Base-by-base conservation (phyloP, 2,888 invertebrate genomes). In the Microchrysa polita region DNA sequence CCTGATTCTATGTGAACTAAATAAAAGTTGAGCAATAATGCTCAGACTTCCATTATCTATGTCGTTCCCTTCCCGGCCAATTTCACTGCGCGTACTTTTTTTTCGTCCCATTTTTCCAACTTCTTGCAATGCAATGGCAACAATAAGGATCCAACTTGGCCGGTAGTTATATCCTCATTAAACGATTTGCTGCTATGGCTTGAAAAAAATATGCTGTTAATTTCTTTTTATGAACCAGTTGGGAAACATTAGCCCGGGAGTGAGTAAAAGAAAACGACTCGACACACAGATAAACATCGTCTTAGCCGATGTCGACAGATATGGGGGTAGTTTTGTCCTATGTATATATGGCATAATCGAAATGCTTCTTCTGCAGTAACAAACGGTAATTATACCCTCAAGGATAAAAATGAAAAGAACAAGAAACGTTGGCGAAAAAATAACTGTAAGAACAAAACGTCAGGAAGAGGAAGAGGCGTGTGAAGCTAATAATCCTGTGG, bases 161-260 rank as follows among this genome's bases (percentile, higher is more conserved):
- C 78, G 78, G 79, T 78, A 79, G 81, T 81, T 81, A 82, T 82
- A 82, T 81, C 81, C 83, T 84, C 84, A 83, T 84, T 84, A 84
- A 84, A 83, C 82, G 82, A 81, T 84, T 83, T 82, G 81, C 81
- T 79, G 79, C 80, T 42, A 69, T 57, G 78, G 76, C 76, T 48
- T 77, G 74, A 76, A 76, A 76, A 76, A 78, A 77, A 80, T 81
- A 80, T 79, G 82, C 81, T 82, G 84, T 84, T 84, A 84, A 84
- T 84, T 83, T 84, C 83, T 81, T 84, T 84, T 84, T 84, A 84
- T 84, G 84, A 84, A 84, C 83, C 84, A 82, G 84, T 82, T 82
- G 84, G 84, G 84, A 84, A 84, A 82, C 84, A 82, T 84, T 84
- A 81, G 75, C 76, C 69, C 27, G 23, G 57, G 73, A 60, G 60